Conservation (phyloP, 2,888 invertebrate species). For the Polyploca ridens region DNA sequence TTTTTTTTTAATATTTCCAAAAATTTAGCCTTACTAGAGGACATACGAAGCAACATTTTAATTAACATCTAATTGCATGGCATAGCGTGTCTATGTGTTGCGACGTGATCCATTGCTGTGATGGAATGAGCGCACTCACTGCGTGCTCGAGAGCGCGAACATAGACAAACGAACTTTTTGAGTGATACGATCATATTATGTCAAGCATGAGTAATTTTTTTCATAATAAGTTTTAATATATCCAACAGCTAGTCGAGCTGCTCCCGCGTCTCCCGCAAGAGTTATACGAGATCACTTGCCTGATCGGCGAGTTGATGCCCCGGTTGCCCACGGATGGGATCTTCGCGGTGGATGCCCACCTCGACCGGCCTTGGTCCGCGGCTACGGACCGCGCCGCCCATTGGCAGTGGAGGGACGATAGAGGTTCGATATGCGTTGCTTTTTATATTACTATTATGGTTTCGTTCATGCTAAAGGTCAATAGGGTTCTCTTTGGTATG, state of each 20-base stretch:
- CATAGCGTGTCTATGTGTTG: too few relatives aligned
- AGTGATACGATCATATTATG: too few relatives aligned
- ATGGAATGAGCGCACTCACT: too few relatives aligned
- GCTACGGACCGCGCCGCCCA: constrained; percentile 94
- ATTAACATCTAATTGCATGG: too few relatives aligned
- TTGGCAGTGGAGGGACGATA: constrained; percentile 99
- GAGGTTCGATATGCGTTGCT: constrained; percentile 80
- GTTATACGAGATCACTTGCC: constrained; percentile 97
- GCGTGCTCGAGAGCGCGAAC: too few relatives aligned
- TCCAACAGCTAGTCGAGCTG: constrained; percentile 88
- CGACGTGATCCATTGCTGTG: too few relatives aligned
- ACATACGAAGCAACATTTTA: too few relatives aligned
- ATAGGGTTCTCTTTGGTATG: too few relatives aligned
- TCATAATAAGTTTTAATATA: not conserved
- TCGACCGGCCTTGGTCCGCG: constrained; percentile 90
- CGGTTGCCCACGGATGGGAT: constrained; percentile 97
- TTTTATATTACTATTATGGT: constrained; percentile 12
- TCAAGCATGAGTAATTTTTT: too few relatives aligned
- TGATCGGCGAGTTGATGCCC: constrained; percentile 99
- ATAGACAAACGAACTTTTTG: too few relatives aligned
- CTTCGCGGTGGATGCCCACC: constrained; percentile 95
- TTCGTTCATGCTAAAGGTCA: not conserved
- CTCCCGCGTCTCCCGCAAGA: constrained; percentile 97
- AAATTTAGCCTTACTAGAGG: too few relatives aligned
- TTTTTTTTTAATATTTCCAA: too few relatives aligned